phyloP scores from a whole-genome alignment of 1,140 invertebrate species.

The Nomia melanderi region DNA sequence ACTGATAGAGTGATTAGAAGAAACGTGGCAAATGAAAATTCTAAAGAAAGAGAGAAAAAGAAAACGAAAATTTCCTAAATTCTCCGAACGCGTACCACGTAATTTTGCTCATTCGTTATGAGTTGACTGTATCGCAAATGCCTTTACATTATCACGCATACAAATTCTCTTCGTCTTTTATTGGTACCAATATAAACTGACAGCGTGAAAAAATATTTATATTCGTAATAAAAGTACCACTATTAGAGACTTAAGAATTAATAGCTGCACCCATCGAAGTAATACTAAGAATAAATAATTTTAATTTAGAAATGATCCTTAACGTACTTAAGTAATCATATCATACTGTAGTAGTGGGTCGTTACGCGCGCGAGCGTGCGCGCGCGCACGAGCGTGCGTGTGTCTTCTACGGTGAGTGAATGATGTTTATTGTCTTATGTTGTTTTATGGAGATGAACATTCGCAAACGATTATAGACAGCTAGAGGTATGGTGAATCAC shows the following conservation, averaged over 20 bases:
- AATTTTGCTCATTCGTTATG: neutral
- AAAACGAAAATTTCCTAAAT: too few relatives aligned
- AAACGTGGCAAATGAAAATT: slow-evolving; percentile 2
- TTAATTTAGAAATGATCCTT: neutral
- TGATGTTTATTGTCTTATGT: slow-evolving; percentile 35
- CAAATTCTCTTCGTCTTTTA: neutral
- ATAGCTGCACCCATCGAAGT: slow-evolving; percentile 20
- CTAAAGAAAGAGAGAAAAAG: neutral
- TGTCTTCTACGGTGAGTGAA: neutral
- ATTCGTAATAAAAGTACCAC: slow-evolving; percentile 12
- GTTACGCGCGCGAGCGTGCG: too few relatives aligned
- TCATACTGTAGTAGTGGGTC: neutral
- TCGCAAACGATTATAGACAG: neutral
- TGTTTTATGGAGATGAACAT: slow-evolving; percentile 8
- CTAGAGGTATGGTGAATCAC: neutral
- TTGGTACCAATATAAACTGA: slow-evolving; percentile 9
- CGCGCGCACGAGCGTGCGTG: too few relatives aligned
- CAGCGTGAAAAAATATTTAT: slow-evolving; percentile 20
- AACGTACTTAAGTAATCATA: slow-evolving; percentile 11
- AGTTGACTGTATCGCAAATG: neutral
- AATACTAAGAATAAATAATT: slow-evolving; percentile 38
- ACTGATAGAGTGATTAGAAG: neutral
- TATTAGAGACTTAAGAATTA: slow-evolving; percentile 11
- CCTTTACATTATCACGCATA: neutral
- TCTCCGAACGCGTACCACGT: neutral